Conservation (phyloP, 2,113 vertebrate genomes). For the Cryptotis parvus region DNA sequence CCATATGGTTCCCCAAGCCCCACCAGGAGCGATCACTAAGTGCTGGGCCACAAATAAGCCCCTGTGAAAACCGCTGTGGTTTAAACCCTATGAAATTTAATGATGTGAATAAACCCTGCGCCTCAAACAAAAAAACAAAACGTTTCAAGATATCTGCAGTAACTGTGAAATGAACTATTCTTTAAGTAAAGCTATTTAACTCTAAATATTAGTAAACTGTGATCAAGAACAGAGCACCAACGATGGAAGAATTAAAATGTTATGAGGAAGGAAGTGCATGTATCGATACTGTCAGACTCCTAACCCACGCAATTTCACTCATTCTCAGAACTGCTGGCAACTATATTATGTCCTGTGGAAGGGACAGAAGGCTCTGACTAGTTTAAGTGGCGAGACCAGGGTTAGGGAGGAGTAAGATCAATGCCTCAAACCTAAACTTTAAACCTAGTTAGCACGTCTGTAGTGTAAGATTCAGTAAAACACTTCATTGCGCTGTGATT, state of each 20-base stretch:
- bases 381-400: neutral
- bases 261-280: neutral
- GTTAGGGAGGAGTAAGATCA: too few species aligned
- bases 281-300: neutral
- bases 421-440: too few species aligned
- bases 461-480: too few species aligned
- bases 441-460: too few species aligned
- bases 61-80: too few species aligned
- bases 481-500: too few species aligned
- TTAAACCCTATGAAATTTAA: too few species aligned
- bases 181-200: neutral
- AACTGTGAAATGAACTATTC: neutral
- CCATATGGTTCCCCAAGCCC: too few species aligned
- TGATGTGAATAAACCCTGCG: too few species aligned
- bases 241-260: neutral
- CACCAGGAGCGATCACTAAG: too few species aligned
- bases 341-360: constrained; percentile 48
- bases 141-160: neutral
- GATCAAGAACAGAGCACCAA: neutral
- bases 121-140: too few species aligned
- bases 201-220: constrained; percentile 31
- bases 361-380: neutral
- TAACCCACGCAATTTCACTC: neutral
- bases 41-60: too few species aligned
- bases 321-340: neutral